phyloP scores from a whole-genome alignment of 2,113 vertebrate species.

The Tachycineta bicolor region DNA sequence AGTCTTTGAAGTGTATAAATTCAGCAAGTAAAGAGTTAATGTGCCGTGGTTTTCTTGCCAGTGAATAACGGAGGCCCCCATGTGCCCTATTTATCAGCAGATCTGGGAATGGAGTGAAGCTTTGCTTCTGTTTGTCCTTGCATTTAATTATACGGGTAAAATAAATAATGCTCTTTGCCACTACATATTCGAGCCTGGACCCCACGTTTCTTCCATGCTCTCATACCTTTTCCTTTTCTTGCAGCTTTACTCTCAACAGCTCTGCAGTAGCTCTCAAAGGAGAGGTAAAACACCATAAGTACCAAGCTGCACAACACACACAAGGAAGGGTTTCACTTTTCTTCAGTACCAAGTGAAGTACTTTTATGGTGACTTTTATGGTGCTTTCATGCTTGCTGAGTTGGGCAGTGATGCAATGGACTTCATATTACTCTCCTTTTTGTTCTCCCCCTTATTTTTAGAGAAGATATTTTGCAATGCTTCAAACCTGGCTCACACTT shows the following conservation, averaged over 20 bases:
- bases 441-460: neutral
- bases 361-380: neutral
- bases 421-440: neutral
- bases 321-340: neutral
- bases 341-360: neutral
- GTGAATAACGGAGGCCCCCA: conserved; percentile 19
- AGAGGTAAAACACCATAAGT: neutral
- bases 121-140: neutral
- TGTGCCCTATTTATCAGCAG: neutral
- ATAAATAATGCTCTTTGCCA: neutral
- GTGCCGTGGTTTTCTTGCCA: neutral
- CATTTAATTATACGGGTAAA: neutral
- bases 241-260: neutral
- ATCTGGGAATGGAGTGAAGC: neutral
- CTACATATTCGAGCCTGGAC: neutral
- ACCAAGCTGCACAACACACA: neutral
- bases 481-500: neutral
- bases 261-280: neutral
- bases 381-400: neutral
- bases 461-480: neutral
- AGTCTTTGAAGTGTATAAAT: neutral
- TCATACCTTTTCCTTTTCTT: neutral
- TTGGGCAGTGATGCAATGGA: neutral
- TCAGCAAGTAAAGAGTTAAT: neutral
- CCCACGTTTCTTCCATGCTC: neutral